A percentile compares a stretch with the other conserved stretches of the same genome.
These are phyloP conservation scores for Alethe castanea DNA, from an alignment of 2,113 vertebrate species.

Conservation along the genomic window DNA sequence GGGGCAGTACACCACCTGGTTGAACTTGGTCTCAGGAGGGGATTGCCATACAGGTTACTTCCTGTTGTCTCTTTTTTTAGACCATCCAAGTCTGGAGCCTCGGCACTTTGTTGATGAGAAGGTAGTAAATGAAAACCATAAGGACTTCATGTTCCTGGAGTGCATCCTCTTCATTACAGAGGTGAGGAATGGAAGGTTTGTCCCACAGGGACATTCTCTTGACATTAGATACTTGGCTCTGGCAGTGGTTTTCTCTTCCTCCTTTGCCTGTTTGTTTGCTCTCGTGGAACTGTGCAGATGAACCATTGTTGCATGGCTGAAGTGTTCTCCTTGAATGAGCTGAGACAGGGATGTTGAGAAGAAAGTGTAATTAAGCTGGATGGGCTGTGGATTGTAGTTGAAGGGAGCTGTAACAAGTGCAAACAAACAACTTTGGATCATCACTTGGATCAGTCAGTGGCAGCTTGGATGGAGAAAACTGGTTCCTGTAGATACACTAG, in stretches of 20 bases:
- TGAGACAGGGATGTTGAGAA: background rate
- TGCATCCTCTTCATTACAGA: constrained; percentile 92
- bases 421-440: background rate
- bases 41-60: background rate
- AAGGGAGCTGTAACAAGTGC: background rate
- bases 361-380: background rate
- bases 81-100: constrained; percentile 89
- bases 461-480: background rate
- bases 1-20: background rate
- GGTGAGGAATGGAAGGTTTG: constrained; percentile 63
- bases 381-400: background rate
- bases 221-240: background rate
- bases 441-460: background rate
- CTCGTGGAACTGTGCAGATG: background rate
- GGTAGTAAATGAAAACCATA: constrained; percentile 88
- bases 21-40: background rate
- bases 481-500: background rate
- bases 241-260: constrained; percentile 13
- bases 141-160: constrained; percentile 96
- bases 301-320: background rate
- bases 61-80: constrained; percentile 62
- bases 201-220: background rate
- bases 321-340: background rate
- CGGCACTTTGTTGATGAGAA: constrained; percentile 92
- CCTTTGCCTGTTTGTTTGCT: background rate